These are phyloP conservation scores for Myotis myotis DNA, from an alignment of 2,797 vertebrate species.

Conservation along the genomic window DNA sequence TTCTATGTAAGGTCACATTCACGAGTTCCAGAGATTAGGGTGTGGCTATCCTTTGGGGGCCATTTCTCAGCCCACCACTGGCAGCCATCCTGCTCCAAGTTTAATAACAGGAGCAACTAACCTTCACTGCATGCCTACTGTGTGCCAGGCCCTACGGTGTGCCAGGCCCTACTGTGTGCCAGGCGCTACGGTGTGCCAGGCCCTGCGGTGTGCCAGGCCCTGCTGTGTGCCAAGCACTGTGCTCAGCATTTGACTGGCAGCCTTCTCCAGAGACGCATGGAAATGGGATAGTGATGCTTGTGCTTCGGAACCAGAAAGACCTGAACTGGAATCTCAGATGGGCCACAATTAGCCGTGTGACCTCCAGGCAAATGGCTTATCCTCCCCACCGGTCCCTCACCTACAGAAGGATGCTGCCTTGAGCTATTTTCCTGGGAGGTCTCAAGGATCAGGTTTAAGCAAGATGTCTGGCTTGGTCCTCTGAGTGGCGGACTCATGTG, in stretches of 20 bases:
- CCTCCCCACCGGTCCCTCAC: not conserved
- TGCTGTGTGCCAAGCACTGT: not conserved
- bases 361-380: not conserved
- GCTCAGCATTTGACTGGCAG: not conserved
- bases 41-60: too few species aligned
- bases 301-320: not conserved
- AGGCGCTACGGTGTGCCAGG: too few species aligned
- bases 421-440: not conserved
- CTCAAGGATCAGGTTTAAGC: not conserved
- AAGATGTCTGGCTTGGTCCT: not conserved
- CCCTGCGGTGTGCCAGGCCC: not conserved
- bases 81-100: not conserved
- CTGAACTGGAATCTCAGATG: not conserved
- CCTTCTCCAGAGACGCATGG: not conserved
- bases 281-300: not conserved
- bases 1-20: too few species aligned
- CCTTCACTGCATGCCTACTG: fast-evolving
- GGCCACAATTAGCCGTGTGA: not conserved
- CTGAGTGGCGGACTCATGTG: not conserved
- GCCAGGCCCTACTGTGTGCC: not conserved
- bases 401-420: too few species aligned
- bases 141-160: too few species aligned
- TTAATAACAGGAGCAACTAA: not conserved
- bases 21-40: too few species aligned
- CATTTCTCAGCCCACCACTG: too few species aligned